Evolutionary conservation across 2,113 vertebrate genomes (phyloP), one percentile per base, ranked within the genome.

Genomic region (Mystacornis crossleyi): DNA sequence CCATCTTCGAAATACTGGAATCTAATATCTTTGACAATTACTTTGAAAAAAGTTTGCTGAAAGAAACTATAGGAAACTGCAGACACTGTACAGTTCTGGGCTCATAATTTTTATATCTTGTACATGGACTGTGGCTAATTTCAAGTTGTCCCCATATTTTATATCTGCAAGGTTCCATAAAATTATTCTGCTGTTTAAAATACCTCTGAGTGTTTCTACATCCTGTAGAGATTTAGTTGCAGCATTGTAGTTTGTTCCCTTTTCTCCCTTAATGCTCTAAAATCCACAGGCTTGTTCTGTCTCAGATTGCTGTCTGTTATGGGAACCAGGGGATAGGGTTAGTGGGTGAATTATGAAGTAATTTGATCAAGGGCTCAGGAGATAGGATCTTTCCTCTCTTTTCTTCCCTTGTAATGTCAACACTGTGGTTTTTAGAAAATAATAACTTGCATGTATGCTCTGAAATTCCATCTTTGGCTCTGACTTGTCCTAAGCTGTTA

Each of bases 391-490:
- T 92, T 92, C 42, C 54, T 92, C 61, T 81, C 67, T 86, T 95
- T 93, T 90, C 75, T 83, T 95, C 55, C 50, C 90, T 92, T 92
- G 79, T 95, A 93, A 89, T 93, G 95, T 96, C 95, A 95, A 95
- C 94, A 89, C 75, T 90, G 90, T 94, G 95, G 92, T 77, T 96
- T 95, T 89, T 38, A 77, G 65, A 84, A 93, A 96, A 95, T 84
- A 93, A 77, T 86, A 83, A 86, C 65, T 88, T 86, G 90, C 89
- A 93, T 4, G 1, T 90, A 92, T 53, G 34, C 55, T 81, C 67
- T 86, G 75, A 92, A 95, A 83, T 92, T 95, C 67, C 86, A 81
- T 0, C 90, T 80, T 88, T 89, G 90, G 88, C 94, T 95, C 71
- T 45, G 47, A 58, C 88, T 95, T 95, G 90, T 90, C 90, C 75